Base-by-base conservation (phyloP, 2,113 vertebrate genomes). In the Acanthisitta chloris region DNA sequence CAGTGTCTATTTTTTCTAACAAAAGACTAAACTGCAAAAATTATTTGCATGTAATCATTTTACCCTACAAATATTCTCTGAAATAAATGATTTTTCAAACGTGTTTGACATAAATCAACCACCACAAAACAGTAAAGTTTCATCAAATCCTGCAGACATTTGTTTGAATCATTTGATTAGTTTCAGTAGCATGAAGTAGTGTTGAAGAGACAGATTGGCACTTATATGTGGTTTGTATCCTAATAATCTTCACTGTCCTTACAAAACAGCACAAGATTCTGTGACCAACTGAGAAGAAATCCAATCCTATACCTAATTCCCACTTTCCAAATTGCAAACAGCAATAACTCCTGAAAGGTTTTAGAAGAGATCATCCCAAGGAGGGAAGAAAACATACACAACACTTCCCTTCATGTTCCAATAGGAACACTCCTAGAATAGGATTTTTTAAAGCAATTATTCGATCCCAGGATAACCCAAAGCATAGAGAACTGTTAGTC, bases 171-270 rank as follows among this genome's bases (percentile, higher is more conserved):
- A 0, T 46, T 49, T 58, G 7, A 29, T 14, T 8, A 3, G 3
- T 61, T 82, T 67, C 57, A 61, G 51, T 16, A 61, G 20, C n/a
- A 49, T 0, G 0, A 81, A 79, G 38, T 8, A 8, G 2, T 1
- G 0, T 28, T 55, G 42, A 77, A 64, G 58, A 59, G 23, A 28
- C 18, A 42, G 36, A 15, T 6, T 25, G 36, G 31, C 45, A 51
- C 10, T 61, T 58, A 43, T 9, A 46, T 18, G 8, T 14, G 33
- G 28, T 16, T 31, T 19, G 11, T 23, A 48, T 16, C 38, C 80
- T 29, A 70, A 65, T 24, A 38, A 26, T 43, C 51, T 62, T 26
- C 34, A 51, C 42, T 2, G 17, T 42, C 54, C 40, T 5, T 18
- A 14, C 14, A 19, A 79, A 71, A 40, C 17, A 73, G 20, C n/a